Conservation (phyloP, 2,113 vertebrate genomes). For the Martes martes region DNA sequence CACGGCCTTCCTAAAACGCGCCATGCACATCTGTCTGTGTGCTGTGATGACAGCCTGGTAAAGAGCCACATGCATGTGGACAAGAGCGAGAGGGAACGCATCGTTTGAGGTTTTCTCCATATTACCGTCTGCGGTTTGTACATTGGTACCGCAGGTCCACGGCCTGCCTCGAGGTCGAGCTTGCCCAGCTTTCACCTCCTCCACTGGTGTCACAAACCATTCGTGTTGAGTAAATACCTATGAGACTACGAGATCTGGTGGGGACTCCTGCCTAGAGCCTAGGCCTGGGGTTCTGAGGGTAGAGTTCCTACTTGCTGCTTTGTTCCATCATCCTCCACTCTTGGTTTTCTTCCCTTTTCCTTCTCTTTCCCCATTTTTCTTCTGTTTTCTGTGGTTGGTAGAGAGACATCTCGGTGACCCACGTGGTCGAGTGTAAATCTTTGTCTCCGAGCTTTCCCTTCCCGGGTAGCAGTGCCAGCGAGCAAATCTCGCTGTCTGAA, state of each 20-base stretch:
- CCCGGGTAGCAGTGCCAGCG: background rate
- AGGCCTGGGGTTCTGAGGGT: background rate
- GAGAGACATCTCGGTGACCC: background rate
- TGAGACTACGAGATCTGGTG: background rate
- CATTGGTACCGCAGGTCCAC: background rate
- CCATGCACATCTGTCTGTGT: background rate
- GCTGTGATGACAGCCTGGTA: background rate
- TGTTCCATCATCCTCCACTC: background rate
- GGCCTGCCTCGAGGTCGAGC: background rate
- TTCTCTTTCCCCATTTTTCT: background rate
- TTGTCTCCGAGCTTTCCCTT: constrained; percentile 8
- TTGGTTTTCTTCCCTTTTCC: background rate
- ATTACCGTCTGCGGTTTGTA: background rate
- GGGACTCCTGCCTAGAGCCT: background rate
- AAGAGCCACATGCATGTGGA: background rate
- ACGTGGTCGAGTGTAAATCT: background rate
- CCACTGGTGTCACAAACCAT: background rate
- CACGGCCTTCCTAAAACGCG: background rate
- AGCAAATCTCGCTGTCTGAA: background rate
- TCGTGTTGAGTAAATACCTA: background rate
- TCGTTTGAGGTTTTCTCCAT: constrained; percentile 20
- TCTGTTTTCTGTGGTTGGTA: background rate
- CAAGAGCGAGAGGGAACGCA: background rate
- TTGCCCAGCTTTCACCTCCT: background rate
- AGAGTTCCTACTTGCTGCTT: background rate